phyloP scores from a whole-genome alignment of 2,797 vertebrate genomes.

The Gadopsis marmoratus region DNA sequence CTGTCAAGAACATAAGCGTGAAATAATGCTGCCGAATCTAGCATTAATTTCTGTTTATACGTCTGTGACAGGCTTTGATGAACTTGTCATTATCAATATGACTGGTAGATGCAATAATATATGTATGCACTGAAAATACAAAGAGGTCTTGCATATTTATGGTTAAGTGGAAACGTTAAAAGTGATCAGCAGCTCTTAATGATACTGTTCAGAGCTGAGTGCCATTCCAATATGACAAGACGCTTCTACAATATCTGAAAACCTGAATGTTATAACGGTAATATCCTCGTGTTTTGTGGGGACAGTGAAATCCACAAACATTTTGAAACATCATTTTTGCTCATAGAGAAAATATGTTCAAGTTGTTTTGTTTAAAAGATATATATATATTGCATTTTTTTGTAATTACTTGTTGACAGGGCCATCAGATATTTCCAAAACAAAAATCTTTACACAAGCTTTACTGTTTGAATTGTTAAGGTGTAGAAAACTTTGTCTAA shows the following conservation, averaged over 20 bases:
- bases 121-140: slow-evolving; percentile 86
- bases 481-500: slow-evolving; percentile 91
- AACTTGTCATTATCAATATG: slow-evolving; percentile 79
- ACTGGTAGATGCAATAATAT: slow-evolving; percentile 89
- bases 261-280: slow-evolving; percentile 82
- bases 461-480: slow-evolving; percentile 91
- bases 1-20: slow-evolving; percentile 65
- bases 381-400: slow-evolving; percentile 74
- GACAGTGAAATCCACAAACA: slow-evolving; percentile 65
- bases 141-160: slow-evolving; percentile 80
- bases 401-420: slow-evolving; percentile 86
- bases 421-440: slow-evolving; percentile 87
- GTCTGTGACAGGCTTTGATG: slow-evolving; percentile 72
- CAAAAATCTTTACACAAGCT: slow-evolving; percentile 90
- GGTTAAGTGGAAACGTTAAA: slow-evolving; percentile 67
- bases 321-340: slow-evolving; percentile 73
- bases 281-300: slow-evolving; percentile 77
- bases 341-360: slow-evolving; percentile 71
- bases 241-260: slow-evolving; percentile 76
- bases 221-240: slow-evolving; percentile 79
- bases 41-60: slow-evolving; percentile 75
- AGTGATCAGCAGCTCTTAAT: slow-evolving; percentile 71
- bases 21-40: slow-evolving; percentile 67
- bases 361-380: slow-evolving; percentile 72
- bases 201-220: slow-evolving; percentile 70